Percentiles rank a stretch among this genome's conserved stretches.
These are phyloP conservation scores for Ianthella basta DNA, from an alignment of 37 sponge, comb jelly and placozoan genomes.

Conservation along the genomic window DNA sequence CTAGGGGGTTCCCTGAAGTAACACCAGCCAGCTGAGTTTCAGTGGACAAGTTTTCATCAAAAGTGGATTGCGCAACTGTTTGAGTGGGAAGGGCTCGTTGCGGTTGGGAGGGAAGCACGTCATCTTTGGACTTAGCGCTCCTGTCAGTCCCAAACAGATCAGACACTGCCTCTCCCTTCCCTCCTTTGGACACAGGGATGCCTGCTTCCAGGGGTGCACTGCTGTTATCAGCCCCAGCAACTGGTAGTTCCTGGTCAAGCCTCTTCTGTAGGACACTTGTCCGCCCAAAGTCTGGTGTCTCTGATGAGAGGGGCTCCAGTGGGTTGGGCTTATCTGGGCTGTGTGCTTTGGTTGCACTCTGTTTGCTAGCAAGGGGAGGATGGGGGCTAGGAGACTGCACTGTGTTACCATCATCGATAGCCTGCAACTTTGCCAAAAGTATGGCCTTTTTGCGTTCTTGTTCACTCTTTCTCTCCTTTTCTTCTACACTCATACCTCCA, in stretches of 20 bases:
- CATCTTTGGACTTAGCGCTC: neutral
- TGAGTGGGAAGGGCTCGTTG: neutral
- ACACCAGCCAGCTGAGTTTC: neutral
- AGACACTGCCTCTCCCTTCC: neutral
- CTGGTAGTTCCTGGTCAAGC: neutral
- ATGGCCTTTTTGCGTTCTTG: slow-evolving; percentile 26
- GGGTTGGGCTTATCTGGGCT: neutral
- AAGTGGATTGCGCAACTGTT: neutral
- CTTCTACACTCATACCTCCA: neutral
- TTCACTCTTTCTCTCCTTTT: neutral
- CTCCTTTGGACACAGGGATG: neutral
- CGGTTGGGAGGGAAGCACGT: neutral
- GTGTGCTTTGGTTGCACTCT: neutral
- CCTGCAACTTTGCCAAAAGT: slow-evolving; percentile 56
- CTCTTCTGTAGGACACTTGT: slow-evolving; percentile 4
- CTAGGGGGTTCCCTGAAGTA: neutral
- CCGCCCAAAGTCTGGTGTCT: neutral
- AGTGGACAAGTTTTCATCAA: too few relatives aligned
- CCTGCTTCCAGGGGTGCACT: neutral
- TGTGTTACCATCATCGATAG: slow-evolving; percentile 48
- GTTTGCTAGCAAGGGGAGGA: neutral
- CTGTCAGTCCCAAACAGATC: neutral
- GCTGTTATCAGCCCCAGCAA: neutral
- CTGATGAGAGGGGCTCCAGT: neutral
- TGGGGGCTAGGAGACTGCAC: too few relatives aligned